A percentile compares a stretch with the other conserved stretches of the same genome.
Conservation (phyloP, 2,797 vertebrate species). For the Anableps anableps region DNA sequence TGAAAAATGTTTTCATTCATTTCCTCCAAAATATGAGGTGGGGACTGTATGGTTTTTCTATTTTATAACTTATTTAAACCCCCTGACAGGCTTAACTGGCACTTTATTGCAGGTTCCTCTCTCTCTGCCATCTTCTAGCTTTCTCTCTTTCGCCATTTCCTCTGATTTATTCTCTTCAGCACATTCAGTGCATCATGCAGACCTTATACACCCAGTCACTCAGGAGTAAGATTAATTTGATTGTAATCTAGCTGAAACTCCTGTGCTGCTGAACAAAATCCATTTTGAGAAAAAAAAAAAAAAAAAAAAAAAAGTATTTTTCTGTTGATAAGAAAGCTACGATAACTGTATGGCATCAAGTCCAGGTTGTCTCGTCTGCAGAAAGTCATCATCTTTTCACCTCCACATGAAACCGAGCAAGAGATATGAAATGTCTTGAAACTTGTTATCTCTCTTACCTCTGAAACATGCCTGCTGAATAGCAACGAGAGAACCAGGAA, state of each 20-base stretch:
- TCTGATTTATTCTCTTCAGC: constrained; percentile 8
- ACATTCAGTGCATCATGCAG: constrained; percentile 16
- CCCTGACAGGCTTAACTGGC: neutral
- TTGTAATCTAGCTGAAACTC: constrained; percentile 37
- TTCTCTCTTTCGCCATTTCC: constrained; percentile 10
- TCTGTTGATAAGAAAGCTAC: constrained; percentile 13
- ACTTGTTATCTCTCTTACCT: constrained; percentile 27
- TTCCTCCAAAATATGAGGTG: neutral
- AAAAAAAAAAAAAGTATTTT: constrained; percentile 7
- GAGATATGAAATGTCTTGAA: constrained; percentile 15
- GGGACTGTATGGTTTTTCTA: neutral
- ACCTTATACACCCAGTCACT: constrained; percentile 14
- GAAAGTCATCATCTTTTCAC: constrained; percentile 27
- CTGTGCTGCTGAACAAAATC: constrained; percentile 30
- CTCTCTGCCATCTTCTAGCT: neutral
- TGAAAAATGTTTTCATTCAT: neutral
- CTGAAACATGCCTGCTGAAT: constrained; percentile 28
- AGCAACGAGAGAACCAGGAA: constrained; percentile 22
- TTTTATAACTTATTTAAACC: neutral
- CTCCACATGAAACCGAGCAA: constrained; percentile 19
- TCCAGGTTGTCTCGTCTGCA: constrained; percentile 35
- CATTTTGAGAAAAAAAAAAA: constrained; percentile 32
- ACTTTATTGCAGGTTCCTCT: neutral
- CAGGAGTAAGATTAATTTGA: constrained; percentile 46
- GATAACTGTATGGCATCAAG: constrained; percentile 18